phyloP scores from a whole-genome alignment of 2,888 invertebrate genomes.

The Dromius quadrimaculatus region DNA sequence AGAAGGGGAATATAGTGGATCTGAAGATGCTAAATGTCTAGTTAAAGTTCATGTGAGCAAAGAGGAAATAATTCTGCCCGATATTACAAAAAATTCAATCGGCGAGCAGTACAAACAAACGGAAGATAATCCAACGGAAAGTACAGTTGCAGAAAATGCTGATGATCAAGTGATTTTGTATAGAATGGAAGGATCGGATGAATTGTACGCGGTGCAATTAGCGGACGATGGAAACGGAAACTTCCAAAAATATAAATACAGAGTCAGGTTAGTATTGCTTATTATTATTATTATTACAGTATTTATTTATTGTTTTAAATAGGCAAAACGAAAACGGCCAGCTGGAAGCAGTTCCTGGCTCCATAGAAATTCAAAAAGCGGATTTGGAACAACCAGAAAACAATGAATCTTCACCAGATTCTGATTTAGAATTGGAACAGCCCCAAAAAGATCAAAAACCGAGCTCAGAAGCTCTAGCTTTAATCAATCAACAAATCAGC shows the following conservation, averaged over 20 bases:
- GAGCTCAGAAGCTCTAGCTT: conserved; percentile 22
- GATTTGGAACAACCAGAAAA: conserved; percentile 27
- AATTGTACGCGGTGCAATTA: conserved; percentile 63
- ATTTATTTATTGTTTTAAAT: neutral
- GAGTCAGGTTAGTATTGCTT: conserved; percentile 62
- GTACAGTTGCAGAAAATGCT: conserved; percentile 38
- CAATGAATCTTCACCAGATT: neutral
- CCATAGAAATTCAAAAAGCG: conserved; percentile 60
- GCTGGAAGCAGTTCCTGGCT: conserved; percentile 64
- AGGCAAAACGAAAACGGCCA: conserved; percentile 64
- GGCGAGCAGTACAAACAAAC: conserved; percentile 45
- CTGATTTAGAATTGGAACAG: conserved; percentile 1
- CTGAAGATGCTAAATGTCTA: conserved; percentile 48
- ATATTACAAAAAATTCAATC: conserved; percentile 46
- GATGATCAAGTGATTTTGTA: conserved; percentile 62
- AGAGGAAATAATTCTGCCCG: conserved; percentile 53
- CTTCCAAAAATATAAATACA: conserved; percentile 64
- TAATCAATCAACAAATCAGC: conserved; percentile 21
- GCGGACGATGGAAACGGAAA: conserved; percentile 64
- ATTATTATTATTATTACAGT: neutral
- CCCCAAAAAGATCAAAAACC: conserved; percentile 18
- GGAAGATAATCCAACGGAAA: conserved; percentile 39
- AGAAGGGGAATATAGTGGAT: conserved; percentile 49
- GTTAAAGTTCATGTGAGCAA: conserved; percentile 54
- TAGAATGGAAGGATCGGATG: conserved; percentile 63